Conservation (phyloP, 2,888 invertebrate species). For the Stramonita haemastoma region DNA sequence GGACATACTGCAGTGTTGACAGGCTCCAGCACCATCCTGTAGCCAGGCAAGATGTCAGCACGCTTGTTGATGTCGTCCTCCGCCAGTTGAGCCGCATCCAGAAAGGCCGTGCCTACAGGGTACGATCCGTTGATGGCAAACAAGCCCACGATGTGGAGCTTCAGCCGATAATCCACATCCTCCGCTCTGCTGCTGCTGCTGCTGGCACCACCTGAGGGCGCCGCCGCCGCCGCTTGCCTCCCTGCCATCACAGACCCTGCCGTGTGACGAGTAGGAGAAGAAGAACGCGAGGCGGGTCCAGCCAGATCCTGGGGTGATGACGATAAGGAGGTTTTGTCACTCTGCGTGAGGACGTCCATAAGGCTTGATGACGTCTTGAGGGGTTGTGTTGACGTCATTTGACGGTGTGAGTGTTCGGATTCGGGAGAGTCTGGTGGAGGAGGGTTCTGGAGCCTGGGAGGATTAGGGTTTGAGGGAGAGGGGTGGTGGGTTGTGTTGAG, state of each 20-base stretch:
- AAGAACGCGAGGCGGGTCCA: not conserved
- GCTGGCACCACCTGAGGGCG: not conserved
- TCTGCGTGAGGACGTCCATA: not conserved
- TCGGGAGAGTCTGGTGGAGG: no score
- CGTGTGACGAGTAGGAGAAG: not conserved
- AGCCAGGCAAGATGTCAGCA: constrained; percentile 51
- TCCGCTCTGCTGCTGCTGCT: not conserved
- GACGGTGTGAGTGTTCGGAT: not conserved
- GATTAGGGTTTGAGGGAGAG: not conserved
- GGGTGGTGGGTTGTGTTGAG: not conserved
- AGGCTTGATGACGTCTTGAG: not conserved
- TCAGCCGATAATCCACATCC: not conserved
- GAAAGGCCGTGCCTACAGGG: constrained; percentile 45
- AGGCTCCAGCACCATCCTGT: constrained; percentile 49
- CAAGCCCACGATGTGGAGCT: constrained; percentile 33
- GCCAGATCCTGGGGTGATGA: not conserved
- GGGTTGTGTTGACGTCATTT: no score
- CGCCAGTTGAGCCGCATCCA: constrained; percentile 52
- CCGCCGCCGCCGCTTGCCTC: not conserved
- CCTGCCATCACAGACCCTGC: not conserved
- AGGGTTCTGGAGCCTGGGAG: not conserved
- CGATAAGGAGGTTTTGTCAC: not conserved
- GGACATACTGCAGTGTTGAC: constrained; percentile 47
- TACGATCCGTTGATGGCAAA: constrained; percentile 31
- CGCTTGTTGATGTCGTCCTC: constrained; percentile 53